Conservation (phyloP, 2,888 invertebrate genomes). For the Schizotus pectinicornis region DNA sequence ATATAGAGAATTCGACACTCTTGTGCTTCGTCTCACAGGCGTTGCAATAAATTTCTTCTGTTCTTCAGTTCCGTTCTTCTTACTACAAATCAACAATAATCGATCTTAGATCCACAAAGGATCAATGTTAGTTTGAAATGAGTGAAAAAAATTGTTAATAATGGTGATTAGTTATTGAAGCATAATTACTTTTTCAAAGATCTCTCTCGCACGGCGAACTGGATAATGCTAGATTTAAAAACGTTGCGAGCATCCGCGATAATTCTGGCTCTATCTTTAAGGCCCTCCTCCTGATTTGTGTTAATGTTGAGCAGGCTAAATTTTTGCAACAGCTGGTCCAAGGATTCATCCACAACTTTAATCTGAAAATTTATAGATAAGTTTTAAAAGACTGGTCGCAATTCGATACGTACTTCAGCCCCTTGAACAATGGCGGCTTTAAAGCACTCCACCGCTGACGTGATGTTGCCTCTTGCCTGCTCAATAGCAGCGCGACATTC, state of each 20-base stretch:
- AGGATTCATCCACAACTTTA: constrained; percentile 61
- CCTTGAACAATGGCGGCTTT: constrained; percentile 65
- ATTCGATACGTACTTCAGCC: constrained; percentile 58
- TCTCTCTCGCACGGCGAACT: constrained; percentile 63
- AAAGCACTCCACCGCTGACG: constrained; percentile 65
- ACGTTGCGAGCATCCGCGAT: constrained; percentile 64
- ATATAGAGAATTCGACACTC: constrained; percentile 48
- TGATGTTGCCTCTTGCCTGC: constrained; percentile 62
- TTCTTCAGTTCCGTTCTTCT: constrained; percentile 3
- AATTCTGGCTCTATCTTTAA: constrained; percentile 38
- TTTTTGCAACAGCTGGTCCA: constrained; percentile 64
- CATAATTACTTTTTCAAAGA: constrained; percentile 40
- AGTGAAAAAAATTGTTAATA: not conserved
- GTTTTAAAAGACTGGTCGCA: constrained; percentile 1
- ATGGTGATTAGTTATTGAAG: constrained; percentile 7
- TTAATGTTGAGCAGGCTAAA: constrained; percentile 66
- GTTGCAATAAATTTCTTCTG: constrained; percentile 56
- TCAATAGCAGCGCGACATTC: constrained; percentile 67
- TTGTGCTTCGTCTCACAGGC: constrained; percentile 61
- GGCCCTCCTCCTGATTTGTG: constrained; percentile 49
- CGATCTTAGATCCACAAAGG: constrained; percentile 3
- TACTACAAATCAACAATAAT: constrained; percentile 7
- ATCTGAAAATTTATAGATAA: constrained; percentile 52
- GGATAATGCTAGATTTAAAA: constrained; percentile 65
- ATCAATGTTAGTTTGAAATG: not conserved